These are phyloP conservation scores for Eurosta solidaginis DNA, from an alignment of 1,140 invertebrate genomes.

Conservation along the genomic window DNA sequence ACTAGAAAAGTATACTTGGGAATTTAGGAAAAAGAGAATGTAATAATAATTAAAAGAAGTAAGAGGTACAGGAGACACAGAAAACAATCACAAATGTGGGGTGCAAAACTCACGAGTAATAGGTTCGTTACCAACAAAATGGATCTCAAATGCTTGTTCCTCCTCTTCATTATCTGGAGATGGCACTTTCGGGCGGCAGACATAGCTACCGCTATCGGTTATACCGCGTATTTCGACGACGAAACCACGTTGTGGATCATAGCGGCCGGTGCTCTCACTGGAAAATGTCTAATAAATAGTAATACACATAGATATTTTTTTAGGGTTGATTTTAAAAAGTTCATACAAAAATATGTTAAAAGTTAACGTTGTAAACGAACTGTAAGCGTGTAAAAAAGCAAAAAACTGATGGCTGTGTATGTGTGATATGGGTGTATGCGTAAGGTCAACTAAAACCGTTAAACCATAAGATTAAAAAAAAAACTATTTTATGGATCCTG, in stretches of 20 bases:
- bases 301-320: not conserved
- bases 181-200: slow-evolving; percentile 60
- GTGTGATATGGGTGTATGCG: not conserved
- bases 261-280: slow-evolving; percentile 55
- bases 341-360: not conserved
- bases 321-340: not conserved
- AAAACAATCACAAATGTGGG: slow-evolving; percentile 60
- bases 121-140: slow-evolving; percentile 56
- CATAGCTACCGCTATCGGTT: slow-evolving; percentile 57
- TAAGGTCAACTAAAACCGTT: too few species aligned
- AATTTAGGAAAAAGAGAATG: too few species aligned
- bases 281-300: slow-evolving; percentile 43
- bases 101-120: slow-evolving; percentile 60
- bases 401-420: not conserved
- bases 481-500: too few species aligned
- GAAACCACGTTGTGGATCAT: slow-evolving; percentile 67
- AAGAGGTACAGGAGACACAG: slow-evolving; percentile 37
- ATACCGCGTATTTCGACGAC: slow-evolving; percentile 61
- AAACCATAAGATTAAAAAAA: too few species aligned
- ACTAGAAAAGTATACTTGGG: not conserved
- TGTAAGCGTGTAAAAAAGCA: not conserved
- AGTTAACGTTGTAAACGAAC: not conserved
- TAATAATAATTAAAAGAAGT: not conserved
- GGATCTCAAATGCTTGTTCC: slow-evolving; percentile 47
- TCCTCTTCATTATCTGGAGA: slow-evolving; percentile 42